Evolutionary conservation across 2,888 invertebrate species (phyloP).

Genomic region (Cheiracanthium punctorium): DNA sequence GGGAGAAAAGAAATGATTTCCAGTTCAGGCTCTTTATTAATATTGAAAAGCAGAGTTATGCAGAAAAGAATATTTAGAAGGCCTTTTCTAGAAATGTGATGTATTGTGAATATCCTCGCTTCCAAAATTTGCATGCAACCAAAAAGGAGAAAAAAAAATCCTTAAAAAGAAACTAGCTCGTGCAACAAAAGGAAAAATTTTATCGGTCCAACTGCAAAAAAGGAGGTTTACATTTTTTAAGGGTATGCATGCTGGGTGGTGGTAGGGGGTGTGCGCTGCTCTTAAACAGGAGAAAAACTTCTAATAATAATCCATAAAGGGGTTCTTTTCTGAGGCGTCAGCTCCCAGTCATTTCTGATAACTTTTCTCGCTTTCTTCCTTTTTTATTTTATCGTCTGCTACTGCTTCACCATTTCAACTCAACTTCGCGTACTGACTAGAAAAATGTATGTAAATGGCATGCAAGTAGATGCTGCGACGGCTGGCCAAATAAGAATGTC

Average conservation of each 20-base stretch:
- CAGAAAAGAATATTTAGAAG: not conserved
- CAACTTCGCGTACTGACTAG: not conserved
- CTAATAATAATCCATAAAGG: constrained; percentile 29
- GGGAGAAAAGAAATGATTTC: not conserved
- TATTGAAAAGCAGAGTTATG: not conserved
- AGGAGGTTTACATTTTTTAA: not conserved
- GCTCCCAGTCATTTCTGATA: constrained; percentile 1
- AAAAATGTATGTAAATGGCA: constrained; percentile 13
- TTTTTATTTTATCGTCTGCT: constrained; percentile 1
- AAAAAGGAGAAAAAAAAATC: not conserved
- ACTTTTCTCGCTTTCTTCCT: not conserved
- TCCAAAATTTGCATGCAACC: not conserved
- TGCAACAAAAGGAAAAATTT: constrained; percentile 5
- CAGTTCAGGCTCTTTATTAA: not conserved
- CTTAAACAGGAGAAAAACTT: constrained; percentile 22
- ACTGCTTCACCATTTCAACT: not conserved
- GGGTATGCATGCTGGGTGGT: no score
- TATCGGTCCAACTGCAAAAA: constrained; percentile 3
- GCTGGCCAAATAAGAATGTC: constrained; percentile 12
- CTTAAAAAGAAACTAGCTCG: constrained; percentile 1
- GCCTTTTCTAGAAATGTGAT: not conserved
- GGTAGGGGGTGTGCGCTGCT: constrained; percentile 6
- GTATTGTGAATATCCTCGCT: not conserved
- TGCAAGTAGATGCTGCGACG: constrained; percentile 13
- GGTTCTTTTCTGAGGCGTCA: not conserved